Base-by-base conservation (phyloP, 2,113 vertebrate species). In the Oreochromis aureus region DNA sequence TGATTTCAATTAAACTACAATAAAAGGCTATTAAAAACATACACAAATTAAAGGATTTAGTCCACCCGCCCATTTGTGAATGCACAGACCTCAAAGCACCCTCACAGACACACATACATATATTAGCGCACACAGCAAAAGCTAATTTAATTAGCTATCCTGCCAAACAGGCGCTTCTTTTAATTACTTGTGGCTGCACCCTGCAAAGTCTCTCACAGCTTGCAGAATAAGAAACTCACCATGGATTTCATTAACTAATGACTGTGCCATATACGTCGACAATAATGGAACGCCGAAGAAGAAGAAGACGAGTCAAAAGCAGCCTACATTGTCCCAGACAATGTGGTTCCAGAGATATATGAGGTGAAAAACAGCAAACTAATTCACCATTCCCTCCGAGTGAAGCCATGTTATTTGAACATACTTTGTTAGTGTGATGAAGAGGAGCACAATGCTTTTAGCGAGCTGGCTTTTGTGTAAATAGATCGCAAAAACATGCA, bases 61-160 rank as follows among this genome's bases (percentile, higher is more conserved):
- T 87, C 85, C 13, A 71, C 10, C 22, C 12, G 7, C 51, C 56
- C 39, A 56, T 86, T 90, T 81, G 36, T 63, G 36, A 34, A 69
- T n/a, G 53, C 48, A 44, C 30, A 51, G 30, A 83, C 63, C 78
- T 88, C 59, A 89, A 89, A 91, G 83, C 79, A 54, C 39, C 48
- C n/a, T 63, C 54, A 22, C 69, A 73, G 16, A 83, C 44, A 69
- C 63, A 59, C 88, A 85, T 34, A 63, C 63, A 86, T 7, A 87
- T 15, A 55, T 80, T 22, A 59, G 18, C 86, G 6, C 84, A 86
- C 82, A 66, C 58, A 53, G 81, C 85, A 83, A 80, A 89, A 83
- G 86, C 71, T 94, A 93, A 96, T 96, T 95, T 92, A 96, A 95
- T 96, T 95, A 96, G 92, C 93, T 93, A 91, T 89, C 87, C 89